Evolutionary conservation across 2,888 invertebrate species (phyloP).

Genomic region (Callyntrura sp.): DNA sequence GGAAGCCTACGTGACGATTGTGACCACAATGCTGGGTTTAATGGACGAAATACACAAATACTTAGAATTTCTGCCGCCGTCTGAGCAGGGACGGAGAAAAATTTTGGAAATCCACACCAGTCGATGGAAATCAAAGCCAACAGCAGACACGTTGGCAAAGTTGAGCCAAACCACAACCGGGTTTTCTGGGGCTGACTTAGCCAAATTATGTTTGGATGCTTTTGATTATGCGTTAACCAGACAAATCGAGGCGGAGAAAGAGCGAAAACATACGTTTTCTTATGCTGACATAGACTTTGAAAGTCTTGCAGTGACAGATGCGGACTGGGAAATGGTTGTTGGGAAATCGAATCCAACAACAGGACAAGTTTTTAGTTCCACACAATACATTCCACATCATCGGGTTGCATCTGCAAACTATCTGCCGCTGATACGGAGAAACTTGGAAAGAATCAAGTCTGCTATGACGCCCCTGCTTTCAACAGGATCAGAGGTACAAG

Average conservation of each 20-base stretch:
- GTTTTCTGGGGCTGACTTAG: constrained; percentile 94
- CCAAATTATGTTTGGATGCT: constrained; percentile 94
- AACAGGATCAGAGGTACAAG: constrained; percentile 9
- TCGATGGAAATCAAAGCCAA: constrained; percentile 89
- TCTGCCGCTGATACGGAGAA: constrained; percentile 47
- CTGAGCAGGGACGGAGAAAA: constrained; percentile 89
- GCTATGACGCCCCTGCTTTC: neutral
- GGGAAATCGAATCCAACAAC: constrained; percentile 55
- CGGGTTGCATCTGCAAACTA: constrained; percentile 20
- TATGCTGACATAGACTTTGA: neutral
- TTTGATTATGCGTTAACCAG: constrained; percentile 72
- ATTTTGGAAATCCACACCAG: constrained; percentile 92
- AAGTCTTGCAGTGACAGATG: constrained; percentile 46
- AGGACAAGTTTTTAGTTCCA: constrained; percentile 74
- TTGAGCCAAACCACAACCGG: constrained; percentile 91
- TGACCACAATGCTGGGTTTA: constrained; percentile 94
- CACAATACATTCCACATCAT: constrained; percentile 50
- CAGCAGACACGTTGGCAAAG: constrained; percentile 87
- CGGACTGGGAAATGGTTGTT: constrained; percentile 80
- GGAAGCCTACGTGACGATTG: constrained; percentile 96
- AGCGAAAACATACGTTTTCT: neutral
- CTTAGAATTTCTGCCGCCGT: constrained; percentile 93
- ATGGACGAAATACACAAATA: constrained; percentile 97
- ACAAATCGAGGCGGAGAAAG: neutral
- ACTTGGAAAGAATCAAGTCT: neutral